Base-by-base conservation (phyloP, 2,888 invertebrate species). In the Rhagium mordax region DNA sequence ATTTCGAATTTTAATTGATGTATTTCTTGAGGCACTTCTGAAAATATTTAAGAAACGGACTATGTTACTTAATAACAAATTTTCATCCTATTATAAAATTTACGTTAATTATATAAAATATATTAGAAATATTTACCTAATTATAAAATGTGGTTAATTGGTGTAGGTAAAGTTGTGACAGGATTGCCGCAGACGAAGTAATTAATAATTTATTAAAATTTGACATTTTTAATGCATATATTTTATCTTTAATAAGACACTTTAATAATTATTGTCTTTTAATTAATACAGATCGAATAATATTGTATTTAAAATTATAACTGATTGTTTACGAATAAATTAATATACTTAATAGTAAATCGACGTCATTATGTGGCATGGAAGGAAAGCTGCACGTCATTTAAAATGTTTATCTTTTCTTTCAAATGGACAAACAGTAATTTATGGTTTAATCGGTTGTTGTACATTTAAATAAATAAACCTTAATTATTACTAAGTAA, bases 221-320 rank as follows among this genome's bases (percentile, higher is more conserved):
- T 59, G 59, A 33, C 59, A 29, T 27, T 59, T 33, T 21, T 16
- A 59, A 15, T 2, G 59, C 33, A 18, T 16, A 59, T 59, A 59
- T 59, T 29, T 59, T 59, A 59, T 59, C 18, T 59, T 59, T 59
- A 59, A 59, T 59, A 59, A 59, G 59, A 15, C 16, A 6, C 29
- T 29, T 29, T 59, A 27, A 59, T 59, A 59, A 59, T 59, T 59
- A 59, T 59, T 33, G 59, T 59, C 15, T 59, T 59, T 59, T 59
- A 59, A 59, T 59, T 59, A 59, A 59, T 59, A 29, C 33, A 29
- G 33, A 59, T 59, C 33, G 33, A 59, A 59, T 59, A n/a, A 59
- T 29, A 59, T 16, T 59, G 29, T 15, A 13, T 15, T 29, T 16
- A 18, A 16, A 15, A 16, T 27, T 59, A 29, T 15, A 59, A 33